phyloP scores from a whole-genome alignment of 1,140 invertebrate genomes.

The Belonocnema kinseyi region DNA sequence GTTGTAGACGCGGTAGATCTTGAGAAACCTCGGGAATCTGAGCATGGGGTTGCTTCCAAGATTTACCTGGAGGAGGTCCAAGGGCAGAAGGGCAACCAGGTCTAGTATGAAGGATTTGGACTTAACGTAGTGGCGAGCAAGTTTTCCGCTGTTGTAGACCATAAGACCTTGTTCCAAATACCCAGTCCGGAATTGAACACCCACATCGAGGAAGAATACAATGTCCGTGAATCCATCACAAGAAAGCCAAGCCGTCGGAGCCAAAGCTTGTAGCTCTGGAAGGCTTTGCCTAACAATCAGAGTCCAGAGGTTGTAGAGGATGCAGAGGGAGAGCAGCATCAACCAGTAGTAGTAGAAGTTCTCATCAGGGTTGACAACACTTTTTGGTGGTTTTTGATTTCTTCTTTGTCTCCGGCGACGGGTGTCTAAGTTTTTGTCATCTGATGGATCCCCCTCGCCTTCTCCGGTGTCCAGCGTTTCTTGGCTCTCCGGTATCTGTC shows the following conservation, averaged over 20 bases:
- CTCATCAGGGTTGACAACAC: conserved; percentile 96
- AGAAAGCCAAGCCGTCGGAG: conserved; percentile 84
- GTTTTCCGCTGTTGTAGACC: conserved; percentile 92
- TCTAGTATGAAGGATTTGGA: conserved; percentile 93
- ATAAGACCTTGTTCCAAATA: conserved; percentile 96
- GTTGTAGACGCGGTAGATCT: conserved; percentile 92
- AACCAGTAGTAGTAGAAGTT: conserved; percentile 98
- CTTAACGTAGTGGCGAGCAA: conserved; percentile 91
- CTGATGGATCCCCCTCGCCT: conserved; percentile 79
- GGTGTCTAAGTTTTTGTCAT: conserved; percentile 76
- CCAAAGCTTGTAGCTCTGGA: conserved; percentile 87
- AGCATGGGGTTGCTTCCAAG: conserved; percentile 88
- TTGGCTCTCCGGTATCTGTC: conserved; percentile 91
- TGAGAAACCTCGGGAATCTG: conserved; percentile 88
- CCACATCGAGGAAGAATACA: conserved; percentile 91
- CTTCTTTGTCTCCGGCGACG: conserved; percentile 79
- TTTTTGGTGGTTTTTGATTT: conserved; percentile 81
- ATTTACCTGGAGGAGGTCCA: conserved; percentile 90
- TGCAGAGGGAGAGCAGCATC: conserved; percentile 89
- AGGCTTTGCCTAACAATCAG: conserved; percentile 96
- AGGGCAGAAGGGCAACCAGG: conserved; percentile 86
- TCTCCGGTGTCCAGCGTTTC: conserved; percentile 81
- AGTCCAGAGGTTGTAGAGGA: conserved; percentile 97
- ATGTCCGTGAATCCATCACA: conserved; percentile 91
- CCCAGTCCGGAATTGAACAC: conserved; percentile 95